These are phyloP conservation scores for Anguilla megastoma DNA, from an alignment of 2,797 vertebrate genomes.

Conservation along the genomic window DNA sequence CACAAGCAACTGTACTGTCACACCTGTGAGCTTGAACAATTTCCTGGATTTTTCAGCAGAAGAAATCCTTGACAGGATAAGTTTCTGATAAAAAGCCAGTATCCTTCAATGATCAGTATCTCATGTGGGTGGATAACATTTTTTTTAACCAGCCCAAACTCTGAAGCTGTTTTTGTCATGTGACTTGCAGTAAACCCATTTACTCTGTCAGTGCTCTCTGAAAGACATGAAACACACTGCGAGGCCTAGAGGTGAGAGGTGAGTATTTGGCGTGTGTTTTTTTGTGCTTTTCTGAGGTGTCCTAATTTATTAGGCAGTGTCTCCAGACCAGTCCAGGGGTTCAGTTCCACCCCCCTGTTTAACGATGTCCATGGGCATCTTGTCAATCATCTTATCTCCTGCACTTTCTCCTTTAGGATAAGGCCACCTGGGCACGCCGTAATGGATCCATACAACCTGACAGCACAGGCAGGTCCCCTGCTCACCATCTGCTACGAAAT, in stretches of 20 bases:
- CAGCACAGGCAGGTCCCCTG: background rate
- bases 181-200: background rate
- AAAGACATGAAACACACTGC: background rate
- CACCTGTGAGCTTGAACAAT: background rate
- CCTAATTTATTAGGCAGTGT: background rate
- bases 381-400: background rate
- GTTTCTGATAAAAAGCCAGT: background rate
- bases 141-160: background rate
- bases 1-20: background rate
- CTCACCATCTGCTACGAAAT: background rate
- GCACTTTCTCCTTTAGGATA: background rate
- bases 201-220: constrained; percentile 1
- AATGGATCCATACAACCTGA: background rate
- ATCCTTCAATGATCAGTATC: background rate
- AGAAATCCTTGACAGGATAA: background rate
- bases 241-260: background rate
- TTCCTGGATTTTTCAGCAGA: background rate
- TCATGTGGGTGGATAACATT: background rate
- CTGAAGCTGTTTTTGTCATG: constrained; percentile 20
- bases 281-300: too few species aligned
- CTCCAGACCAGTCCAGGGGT: background rate
- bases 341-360: background rate
- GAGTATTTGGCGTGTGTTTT: background rate
- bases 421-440: background rate
- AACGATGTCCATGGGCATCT: background rate